Conservation (phyloP, 2,888 invertebrate species). For the Sussaba pulchella region DNA sequence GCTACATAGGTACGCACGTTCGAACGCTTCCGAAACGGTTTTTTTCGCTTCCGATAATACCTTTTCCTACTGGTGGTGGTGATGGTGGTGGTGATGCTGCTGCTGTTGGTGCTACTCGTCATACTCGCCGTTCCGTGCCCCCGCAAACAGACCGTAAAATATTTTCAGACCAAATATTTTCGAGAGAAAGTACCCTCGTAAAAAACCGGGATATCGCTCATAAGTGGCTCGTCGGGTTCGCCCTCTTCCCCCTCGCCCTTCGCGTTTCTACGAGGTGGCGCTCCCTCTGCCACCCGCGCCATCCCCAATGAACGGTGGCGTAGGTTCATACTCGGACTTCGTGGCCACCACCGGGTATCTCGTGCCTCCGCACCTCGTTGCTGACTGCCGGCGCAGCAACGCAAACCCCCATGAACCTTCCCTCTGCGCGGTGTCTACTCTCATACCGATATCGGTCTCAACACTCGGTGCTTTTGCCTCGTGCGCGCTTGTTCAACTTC, state of each 20-base stretch:
- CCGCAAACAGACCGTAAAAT: slow-evolving; percentile 66
- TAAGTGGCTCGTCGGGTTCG: slow-evolving; percentile 61
- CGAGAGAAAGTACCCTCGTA: slow-evolving; percentile 65
- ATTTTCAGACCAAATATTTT: slow-evolving; percentile 69
- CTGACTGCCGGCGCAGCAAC: slow-evolving; percentile 3
- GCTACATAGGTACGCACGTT: slow-evolving; percentile 15
- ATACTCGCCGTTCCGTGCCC: slow-evolving; percentile 27
- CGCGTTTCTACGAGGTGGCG: not conserved
- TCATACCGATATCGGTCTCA: slow-evolving; percentile 24
- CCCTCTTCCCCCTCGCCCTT: not conserved
- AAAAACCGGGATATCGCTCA: slow-evolving; percentile 66
- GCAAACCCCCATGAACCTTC: slow-evolving; percentile 11
- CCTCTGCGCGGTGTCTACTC: slow-evolving; percentile 9
- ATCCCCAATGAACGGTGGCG: not conserved
- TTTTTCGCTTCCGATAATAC: slow-evolving; percentile 11
- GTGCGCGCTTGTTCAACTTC: slow-evolving; percentile 18
- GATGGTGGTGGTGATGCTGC: slow-evolving; percentile 8
- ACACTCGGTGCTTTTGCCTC: not conserved
- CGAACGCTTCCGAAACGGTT: slow-evolving; percentile 12
- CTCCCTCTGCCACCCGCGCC: slow-evolving; percentile 18
- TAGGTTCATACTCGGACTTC: not conserved
- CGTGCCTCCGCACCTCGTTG: slow-evolving; percentile 26
- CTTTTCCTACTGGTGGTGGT: too few species aligned
- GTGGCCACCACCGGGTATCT: not conserved
- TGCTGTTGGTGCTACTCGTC: slow-evolving; percentile 14